Base-by-base conservation (phyloP, 1,140 invertebrate genomes). In the Neodiprion virginianus region DNA sequence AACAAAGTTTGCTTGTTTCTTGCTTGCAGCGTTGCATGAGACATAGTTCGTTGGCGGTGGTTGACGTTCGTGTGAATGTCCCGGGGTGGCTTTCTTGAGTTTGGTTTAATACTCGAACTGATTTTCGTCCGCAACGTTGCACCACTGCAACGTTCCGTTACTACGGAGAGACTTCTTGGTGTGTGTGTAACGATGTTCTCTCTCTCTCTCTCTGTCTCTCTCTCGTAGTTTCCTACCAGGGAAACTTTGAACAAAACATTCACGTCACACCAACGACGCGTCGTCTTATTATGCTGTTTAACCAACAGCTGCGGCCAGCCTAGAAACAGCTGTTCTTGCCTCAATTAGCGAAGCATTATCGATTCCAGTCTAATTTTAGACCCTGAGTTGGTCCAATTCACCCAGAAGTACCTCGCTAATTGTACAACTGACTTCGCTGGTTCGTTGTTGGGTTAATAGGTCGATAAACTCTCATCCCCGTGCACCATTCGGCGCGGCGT, bases 301-400 rank as follows among this genome's bases (percentile, higher is more conserved):
- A 61, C 53, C 53, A 61, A 61, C 53, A 61, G 53, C 53, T 61
- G 53, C 4, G n/a, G 53, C 11, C 53, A 61, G n/a, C 53, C 53
- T 61, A 61, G 53, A 61, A 61, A 61, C 53, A 61, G 53, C 53
- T 61, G 53, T 61, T 61, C 53, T 61, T 61, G 53, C 53, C 53
- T 61, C 53, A 61, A 61, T 61, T 61, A 61, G 53, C 53, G 53
- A 61, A 61, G 53, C 53, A 61, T 61, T 61, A 61, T 61, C 53
- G 53, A 61, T 61, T 61, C 8, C n/a, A 61, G 53, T 61, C 53
- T 61, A 61, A 61, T 61, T 61, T 61, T 61, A 61, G 53, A 61
- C 11, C 53, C 11, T 9, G 53, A 8, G 53, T 8, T 61, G 53
- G 53, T 61, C 53, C 53, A 61, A 61, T 61, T 61, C 53, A 61